Evolutionary conservation across 2,888 invertebrate genomes (phyloP).

Genomic region (Argynnis bischoffii): DNA sequence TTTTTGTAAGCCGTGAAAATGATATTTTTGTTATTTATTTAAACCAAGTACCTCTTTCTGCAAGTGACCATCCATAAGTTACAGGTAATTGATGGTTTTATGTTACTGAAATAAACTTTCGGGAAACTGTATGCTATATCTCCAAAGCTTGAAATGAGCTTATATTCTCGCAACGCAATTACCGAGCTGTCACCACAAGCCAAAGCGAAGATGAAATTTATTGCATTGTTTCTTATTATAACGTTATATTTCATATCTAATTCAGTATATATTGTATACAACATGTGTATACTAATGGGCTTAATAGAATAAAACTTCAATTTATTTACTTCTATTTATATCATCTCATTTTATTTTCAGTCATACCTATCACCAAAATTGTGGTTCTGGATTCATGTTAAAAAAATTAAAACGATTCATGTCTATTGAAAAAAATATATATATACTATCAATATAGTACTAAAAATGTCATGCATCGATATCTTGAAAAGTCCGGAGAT

Average conservation of each 20-base stretch:
- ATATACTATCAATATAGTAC: too few relatives aligned
- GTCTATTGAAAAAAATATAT: too few relatives aligned
- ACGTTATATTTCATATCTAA: constrained; percentile 14
- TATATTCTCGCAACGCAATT: constrained; percentile 36
- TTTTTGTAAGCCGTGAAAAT: background rate
- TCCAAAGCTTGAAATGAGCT: constrained; percentile 32
- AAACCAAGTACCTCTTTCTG: background rate
- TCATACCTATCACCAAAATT: too few relatives aligned
- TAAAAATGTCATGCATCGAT: too few relatives aligned
- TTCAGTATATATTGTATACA: background rate
- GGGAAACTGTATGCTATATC: constrained; percentile 8
- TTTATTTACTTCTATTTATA: too few relatives aligned
- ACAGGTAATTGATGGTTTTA: constrained; percentile 13
- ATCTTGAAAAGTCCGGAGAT: too few relatives aligned
- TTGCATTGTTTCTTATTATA: constrained; percentile 24
- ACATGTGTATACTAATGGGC: background rate
- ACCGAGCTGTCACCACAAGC: constrained; percentile 35
- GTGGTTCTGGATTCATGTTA: too few relatives aligned
- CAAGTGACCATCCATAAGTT: constrained; percentile 1
- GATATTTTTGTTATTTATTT: constrained; percentile 1
- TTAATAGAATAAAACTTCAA: too few relatives aligned
- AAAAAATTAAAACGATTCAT: too few relatives aligned
- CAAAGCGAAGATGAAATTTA: constrained; percentile 29
- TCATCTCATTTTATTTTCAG: too few relatives aligned
- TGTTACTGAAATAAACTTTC: constrained; percentile 7